Conservation (phyloP, 1,140 invertebrate species). For the Holcopasites calliopsidis region DNA sequence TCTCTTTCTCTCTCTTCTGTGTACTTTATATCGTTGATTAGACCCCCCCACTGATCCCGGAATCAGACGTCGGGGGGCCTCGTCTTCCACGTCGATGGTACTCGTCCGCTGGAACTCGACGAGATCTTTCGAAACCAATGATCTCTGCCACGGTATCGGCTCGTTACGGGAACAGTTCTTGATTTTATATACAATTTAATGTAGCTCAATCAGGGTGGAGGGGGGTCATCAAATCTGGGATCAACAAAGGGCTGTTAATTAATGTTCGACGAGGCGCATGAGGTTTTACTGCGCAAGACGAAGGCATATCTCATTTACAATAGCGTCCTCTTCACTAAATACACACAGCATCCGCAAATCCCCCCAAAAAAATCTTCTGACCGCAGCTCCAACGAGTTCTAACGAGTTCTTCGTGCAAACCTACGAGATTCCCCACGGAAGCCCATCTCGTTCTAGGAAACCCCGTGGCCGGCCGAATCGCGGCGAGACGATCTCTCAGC, state of each 20-base stretch:
- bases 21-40: conserved; percentile 27
- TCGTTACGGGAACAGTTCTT: conserved; percentile 6
- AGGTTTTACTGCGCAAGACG: too few species aligned
- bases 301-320: too few species aligned
- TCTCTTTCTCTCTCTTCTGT: background rate
- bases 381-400: too few species aligned
- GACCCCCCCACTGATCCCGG: conserved; percentile 9
- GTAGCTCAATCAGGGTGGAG: too few species aligned
- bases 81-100: conserved; percentile 15
- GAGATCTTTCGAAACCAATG: background rate
- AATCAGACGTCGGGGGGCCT: conserved; percentile 12
- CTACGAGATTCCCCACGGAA: background rate
- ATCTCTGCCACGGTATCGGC: background rate
- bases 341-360: too few species aligned
- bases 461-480: background rate
- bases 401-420: too few species aligned
- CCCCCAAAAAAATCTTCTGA: too few species aligned
- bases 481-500: conserved; percentile 1
- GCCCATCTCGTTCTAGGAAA: background rate
- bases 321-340: too few species aligned
- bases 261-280: too few species aligned
- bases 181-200: conserved; percentile 9
- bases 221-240: too few species aligned
- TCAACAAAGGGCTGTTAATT: too few species aligned
- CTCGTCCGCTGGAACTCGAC: background rate